These are phyloP conservation scores for Megalops atlanticus DNA, from an alignment of 2,113 vertebrate species.

Conservation along the genomic window DNA sequence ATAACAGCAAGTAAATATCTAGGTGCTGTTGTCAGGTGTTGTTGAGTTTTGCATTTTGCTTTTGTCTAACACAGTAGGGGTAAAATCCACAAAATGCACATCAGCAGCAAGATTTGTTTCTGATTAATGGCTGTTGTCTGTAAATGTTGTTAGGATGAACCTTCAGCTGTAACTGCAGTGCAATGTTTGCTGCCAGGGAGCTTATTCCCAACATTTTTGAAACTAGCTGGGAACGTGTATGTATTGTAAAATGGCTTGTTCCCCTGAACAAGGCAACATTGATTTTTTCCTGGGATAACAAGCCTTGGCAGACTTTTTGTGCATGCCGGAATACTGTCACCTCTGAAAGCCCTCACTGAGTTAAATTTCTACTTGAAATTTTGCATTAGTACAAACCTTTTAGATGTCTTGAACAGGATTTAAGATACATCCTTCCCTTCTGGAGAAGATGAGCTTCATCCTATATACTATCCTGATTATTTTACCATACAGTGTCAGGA, in stretches of 20 bases:
- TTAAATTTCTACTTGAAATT: background rate
- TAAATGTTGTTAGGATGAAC: background rate
- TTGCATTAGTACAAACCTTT: background rate
- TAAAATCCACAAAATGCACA: background rate
- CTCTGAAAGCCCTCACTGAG: background rate
- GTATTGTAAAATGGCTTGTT: background rate
- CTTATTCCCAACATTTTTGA: background rate
- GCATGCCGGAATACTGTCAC: background rate
- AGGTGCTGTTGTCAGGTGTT: background rate
- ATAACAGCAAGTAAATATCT: background rate
- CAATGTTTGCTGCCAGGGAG: background rate
- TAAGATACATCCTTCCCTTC: background rate
- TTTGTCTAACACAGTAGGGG: background rate
- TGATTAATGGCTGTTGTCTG: background rate
- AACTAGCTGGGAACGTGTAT: background rate
- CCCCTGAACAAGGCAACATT: background rate
- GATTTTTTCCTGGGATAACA: slow-evolving; percentile 22
- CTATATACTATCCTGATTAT: too few species aligned
- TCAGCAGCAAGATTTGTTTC: background rate
- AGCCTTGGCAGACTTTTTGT: background rate
- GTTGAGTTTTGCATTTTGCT: background rate
- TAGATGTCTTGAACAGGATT: slow-evolving; percentile 4
- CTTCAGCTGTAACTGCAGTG: background rate
- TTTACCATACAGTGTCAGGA: background rate
- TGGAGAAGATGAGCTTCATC: too few species aligned